Conservation (phyloP, 2,113 vertebrate genomes). For the Ascaphus truei region DNA sequence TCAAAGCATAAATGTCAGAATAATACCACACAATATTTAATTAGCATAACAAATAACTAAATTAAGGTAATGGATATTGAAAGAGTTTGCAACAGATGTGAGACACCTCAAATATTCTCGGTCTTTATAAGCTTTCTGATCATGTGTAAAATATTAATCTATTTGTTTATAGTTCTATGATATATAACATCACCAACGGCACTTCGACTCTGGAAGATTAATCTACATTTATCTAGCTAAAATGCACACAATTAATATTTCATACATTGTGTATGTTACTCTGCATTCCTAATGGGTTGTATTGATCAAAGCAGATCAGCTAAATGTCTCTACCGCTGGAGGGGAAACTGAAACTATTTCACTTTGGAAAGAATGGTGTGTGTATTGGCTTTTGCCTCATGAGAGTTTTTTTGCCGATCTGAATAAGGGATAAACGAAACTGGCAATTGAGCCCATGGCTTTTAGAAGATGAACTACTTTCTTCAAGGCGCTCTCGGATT, state of each 20-base stretch:
- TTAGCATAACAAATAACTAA: neutral
- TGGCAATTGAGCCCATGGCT: conserved; percentile 2
- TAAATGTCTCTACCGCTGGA: conserved; percentile 45
- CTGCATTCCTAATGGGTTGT: conserved; percentile 53
- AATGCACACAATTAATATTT: conserved; percentile 59
- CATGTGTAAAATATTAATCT: conserved; percentile 1
- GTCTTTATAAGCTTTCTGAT: neutral
- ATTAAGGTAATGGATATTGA: neutral
- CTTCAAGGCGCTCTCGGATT: neutral
- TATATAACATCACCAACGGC: neutral
- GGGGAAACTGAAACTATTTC: conserved; percentile 44
- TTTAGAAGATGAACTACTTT: neutral
- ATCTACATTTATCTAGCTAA: conserved; percentile 50
- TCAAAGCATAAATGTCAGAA: too few species aligned
- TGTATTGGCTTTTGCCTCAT: conserved; percentile 6
- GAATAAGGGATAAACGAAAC: conserved; percentile 10
- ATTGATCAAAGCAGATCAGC: conserved; percentile 56
- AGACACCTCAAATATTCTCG: neutral
- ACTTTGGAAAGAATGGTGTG: conserved; percentile 21
- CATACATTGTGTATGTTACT: conserved; percentile 42
- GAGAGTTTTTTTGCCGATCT: conserved; percentile 4
- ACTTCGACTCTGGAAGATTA: conserved; percentile 5
- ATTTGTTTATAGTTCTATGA: neutral
- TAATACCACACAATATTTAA: too few species aligned
- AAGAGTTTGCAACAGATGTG: neutral